A percentile compares a stretch with the other conserved stretches of the same genome.
These are phyloP conservation scores for Ganaspis sp. DNA, from an alignment of 1,140 invertebrate genomes.

Conservation along the genomic window DNA sequence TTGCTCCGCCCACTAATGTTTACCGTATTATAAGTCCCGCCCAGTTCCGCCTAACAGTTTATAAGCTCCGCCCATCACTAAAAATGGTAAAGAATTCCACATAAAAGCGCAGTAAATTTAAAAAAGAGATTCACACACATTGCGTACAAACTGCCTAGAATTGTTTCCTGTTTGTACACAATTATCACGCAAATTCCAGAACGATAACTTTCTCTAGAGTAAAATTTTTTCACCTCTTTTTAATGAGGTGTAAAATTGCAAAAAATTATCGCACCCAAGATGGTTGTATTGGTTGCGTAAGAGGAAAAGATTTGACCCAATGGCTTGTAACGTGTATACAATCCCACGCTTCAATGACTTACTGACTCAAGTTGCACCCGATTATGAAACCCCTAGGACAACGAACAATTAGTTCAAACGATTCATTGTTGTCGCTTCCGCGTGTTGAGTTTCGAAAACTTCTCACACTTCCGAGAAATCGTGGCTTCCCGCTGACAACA, in stretches of 20 bases:
- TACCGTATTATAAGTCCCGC: no score
- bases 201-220: background rate
- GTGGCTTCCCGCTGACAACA: background rate
- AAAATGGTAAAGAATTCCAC: no score
- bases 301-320: background rate
- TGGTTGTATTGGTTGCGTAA: background rate
- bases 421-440: constrained; percentile 61
- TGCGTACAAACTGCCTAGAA: no score
- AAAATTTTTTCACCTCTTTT: background rate
- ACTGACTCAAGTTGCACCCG: constrained; percentile 42
- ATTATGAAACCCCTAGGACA: constrained; percentile 54
- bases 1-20: no score
- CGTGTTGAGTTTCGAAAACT: constrained; percentile 47
- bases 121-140: no score
- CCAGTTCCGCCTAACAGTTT: no score
- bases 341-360: constrained; percentile 59
- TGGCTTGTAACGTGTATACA: constrained; percentile 4
- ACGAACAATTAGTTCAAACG: constrained; percentile 53
- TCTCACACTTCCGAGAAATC: constrained; percentile 43
- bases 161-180: no score
- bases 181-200: no score
- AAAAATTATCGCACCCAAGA: background rate
- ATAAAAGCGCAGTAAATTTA: no score
- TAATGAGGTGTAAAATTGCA: background rate
- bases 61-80: no score